Conservation (phyloP, 1,140 invertebrate genomes). For the Babylonia areolata region DNA sequence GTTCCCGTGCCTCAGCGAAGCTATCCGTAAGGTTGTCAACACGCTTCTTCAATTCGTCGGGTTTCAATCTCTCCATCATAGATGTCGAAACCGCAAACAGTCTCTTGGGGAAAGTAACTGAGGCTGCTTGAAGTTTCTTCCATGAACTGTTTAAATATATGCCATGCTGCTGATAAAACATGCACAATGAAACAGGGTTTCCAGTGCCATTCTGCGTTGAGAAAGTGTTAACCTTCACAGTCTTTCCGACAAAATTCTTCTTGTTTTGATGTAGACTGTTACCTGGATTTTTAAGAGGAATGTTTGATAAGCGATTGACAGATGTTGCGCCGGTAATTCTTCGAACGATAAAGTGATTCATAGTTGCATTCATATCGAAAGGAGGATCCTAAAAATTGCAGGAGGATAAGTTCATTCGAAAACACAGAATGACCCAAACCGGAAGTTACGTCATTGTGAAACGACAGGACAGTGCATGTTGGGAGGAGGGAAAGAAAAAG, state of each 20-base stretch:
- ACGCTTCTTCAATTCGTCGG: conserved; percentile 43
- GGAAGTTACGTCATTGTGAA: conserved; percentile 3
- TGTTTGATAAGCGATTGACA: not conserved
- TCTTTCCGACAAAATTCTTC: not conserved
- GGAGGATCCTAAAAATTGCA: conserved; percentile 10
- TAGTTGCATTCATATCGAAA: not conserved
- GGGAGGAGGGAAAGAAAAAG: not conserved
- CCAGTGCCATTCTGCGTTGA: not conserved
- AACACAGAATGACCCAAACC: not conserved
- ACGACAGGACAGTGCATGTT: not conserved
- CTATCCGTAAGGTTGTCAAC: conserved; percentile 53
- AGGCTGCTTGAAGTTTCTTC: not conserved
- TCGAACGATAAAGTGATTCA: not conserved
- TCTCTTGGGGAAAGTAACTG: not conserved
- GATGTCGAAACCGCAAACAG: not conserved
- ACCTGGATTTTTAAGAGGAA: not conserved
- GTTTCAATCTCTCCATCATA: not conserved
- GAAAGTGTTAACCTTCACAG: not conserved
- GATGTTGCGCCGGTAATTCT: not conserved
- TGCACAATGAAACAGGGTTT: not conserved
- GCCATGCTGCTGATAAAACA: not conserved
- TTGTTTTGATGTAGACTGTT: not conserved
- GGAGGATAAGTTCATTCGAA: not conserved
- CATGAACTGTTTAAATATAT: too few species aligned
- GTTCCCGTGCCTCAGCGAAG: conserved; percentile 59